phyloP scores from a whole-genome alignment of 2,113 vertebrate species.

The Barnardius zonarius region DNA sequence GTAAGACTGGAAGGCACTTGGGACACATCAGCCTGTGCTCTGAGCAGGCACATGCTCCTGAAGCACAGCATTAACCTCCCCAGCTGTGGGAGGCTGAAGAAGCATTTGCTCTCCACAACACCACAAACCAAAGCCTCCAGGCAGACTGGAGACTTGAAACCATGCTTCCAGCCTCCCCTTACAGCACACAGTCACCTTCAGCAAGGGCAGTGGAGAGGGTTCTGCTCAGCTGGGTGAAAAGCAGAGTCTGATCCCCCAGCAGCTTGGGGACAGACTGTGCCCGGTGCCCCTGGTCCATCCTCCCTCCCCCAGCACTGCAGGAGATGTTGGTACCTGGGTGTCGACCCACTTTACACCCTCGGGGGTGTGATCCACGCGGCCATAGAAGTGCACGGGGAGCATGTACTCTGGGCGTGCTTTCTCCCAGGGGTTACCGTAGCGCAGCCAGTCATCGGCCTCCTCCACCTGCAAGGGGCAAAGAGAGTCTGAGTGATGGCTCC shows the following conservation, averaged over 20 bases:
- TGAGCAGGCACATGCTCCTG: background rate
- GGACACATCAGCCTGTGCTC: background rate
- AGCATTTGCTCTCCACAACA: background rate
- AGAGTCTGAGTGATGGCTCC: accelerated
- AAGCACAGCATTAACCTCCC: background rate
- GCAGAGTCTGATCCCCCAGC: background rate
- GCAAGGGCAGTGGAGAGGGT: background rate
- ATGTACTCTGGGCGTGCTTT: slow-evolving; percentile 88
- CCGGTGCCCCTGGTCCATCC: background rate
- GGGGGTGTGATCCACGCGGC: slow-evolving; percentile 71
- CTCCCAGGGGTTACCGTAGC: slow-evolving; percentile 89
- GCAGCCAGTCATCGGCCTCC: slow-evolving; percentile 89
- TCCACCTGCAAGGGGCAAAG: slow-evolving; percentile 74
- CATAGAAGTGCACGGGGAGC: slow-evolving; percentile 86
- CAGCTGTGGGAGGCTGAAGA: background rate
- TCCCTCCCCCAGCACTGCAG: background rate
- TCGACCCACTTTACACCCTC: slow-evolving; percentile 81
- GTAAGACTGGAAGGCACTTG: background rate
- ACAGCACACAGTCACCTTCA: background rate
- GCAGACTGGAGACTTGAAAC: background rate
- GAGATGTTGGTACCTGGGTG: slow-evolving; percentile 75
- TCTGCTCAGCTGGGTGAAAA: background rate
- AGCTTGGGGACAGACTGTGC: background rate
- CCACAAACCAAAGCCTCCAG: background rate
- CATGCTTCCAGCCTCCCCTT: background rate